Evolutionary conservation across 2,113 vertebrate species (phyloP), one percentile per base, ranked within the genome.

Genomic region (Platysternon megacephalum): DNA sequence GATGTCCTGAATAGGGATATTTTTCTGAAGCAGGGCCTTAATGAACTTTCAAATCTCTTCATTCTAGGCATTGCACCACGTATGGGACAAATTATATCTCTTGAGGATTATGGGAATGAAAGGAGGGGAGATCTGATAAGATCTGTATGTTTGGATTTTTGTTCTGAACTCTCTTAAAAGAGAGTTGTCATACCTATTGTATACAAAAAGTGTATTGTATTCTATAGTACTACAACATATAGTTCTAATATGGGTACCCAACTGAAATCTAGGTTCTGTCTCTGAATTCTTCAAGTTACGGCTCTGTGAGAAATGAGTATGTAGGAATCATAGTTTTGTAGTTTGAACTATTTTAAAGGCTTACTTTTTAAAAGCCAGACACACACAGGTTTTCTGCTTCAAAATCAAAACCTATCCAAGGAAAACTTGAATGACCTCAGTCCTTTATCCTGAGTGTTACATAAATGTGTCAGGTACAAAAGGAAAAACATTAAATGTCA

Each of bases 1-100:
- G 26, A 56, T 21, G 68, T 61, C 39, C 24, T 0, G 0, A 86
- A 42, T 2, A 87, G 28, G 32, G n/a, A 3, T 12, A 2, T 35
- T 85, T 79, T 86, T 74, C 56, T 52, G 79, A 21, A 5, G 13
- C 32, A 35, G 29, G 32, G 14, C 44, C 11, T 39, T 91, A 16
- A 13, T 84, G 46, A 56, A n/a, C 44, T 81, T 79, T 56, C 1
- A 74, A 89, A 93, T 56, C 24, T 21, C 91, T 90, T 81, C 21
- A 65, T n/a, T 74, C 53, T 53, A 68, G 35, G 91, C 85, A 93
- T 44, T 6, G 53, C 7, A 61, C 2, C 0, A 0, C 8, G 35
- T 5, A 42, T 3, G 6, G 46, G 46, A 14, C 19, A 94, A 80
- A 85, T 3, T 22, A 28, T 0, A 1, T n/a, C 7, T 88, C 89